Conservation (phyloP, 2,888 invertebrate genomes). For the Leucania comma region DNA sequence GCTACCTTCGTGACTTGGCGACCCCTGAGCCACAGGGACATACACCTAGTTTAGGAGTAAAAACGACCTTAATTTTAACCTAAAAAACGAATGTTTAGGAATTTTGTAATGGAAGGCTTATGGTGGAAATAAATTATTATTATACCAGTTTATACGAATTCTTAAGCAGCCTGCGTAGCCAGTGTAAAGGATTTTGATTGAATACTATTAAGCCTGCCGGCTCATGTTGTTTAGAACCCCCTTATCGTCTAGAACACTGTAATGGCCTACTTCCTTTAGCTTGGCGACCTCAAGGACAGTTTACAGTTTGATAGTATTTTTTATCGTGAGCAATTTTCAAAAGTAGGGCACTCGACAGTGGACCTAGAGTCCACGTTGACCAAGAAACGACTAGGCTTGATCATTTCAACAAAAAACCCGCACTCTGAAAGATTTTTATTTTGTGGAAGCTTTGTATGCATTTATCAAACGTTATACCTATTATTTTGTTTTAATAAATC, state of each 20-base stretch:
- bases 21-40: too few species aligned
- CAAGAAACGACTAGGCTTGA: too few species aligned
- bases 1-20: background rate
- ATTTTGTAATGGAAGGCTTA: too few species aligned
- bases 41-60: too few species aligned
- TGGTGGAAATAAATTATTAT: too few species aligned
- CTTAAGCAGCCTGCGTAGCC: conserved; percentile 2
- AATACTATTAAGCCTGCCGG: conserved; percentile 32
- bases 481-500: conserved; percentile 1
- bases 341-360: conserved; percentile 17
- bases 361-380: background rate
- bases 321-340: conserved; percentile 28
- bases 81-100: too few species aligned
- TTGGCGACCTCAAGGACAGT: conserved; percentile 23
- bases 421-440: background rate
- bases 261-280: conserved; percentile 49
- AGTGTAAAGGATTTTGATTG: conserved; percentile 30
- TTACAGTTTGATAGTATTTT: conserved; percentile 39
- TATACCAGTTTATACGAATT: conserved; percentile 8
- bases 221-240: conserved; percentile 33
- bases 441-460: background rate
- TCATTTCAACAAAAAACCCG: background rate
- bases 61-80: too few species aligned
- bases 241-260: conserved; percentile 30
- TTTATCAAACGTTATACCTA: background rate